A percentile compares a stretch with the other conserved stretches of the same genome.
Conservation (phyloP, 2,113 vertebrate genomes). For the Alethe diademata region DNA sequence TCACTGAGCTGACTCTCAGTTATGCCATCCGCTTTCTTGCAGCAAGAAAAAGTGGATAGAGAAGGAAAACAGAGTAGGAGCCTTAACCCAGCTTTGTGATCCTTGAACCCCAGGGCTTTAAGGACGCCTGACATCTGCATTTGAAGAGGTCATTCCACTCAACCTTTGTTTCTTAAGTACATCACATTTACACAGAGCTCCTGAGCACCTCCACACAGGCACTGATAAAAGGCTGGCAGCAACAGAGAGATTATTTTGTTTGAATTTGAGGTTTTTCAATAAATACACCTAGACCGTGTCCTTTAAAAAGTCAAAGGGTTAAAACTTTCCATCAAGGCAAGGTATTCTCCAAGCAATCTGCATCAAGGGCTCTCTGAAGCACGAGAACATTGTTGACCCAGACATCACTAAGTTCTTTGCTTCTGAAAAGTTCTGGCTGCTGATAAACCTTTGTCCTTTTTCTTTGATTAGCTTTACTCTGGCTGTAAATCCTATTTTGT, state of each 20-base stretch:
- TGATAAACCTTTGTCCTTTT: slow-evolving; percentile 57
- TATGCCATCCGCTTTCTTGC: neutral
- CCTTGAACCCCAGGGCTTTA: neutral
- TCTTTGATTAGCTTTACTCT: slow-evolving; percentile 52
- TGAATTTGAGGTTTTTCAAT: slow-evolving; percentile 7
- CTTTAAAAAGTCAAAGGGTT: slow-evolving; percentile 49
- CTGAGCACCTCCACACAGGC: neutral
- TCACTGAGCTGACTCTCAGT: neutral
- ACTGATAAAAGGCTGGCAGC: slow-evolving; percentile 18
- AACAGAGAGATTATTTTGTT: slow-evolving; percentile 18
- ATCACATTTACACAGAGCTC: neutral
- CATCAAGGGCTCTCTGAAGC: neutral
- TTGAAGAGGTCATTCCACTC: neutral
- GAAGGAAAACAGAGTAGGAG: neutral
- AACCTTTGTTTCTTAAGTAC: slow-evolving; percentile 9
- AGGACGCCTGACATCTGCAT: slow-evolving; percentile 16
- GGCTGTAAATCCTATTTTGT: slow-evolving; percentile 47
- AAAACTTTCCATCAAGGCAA: slow-evolving; percentile 8
- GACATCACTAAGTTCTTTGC: neutral
- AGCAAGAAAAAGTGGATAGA: neutral
- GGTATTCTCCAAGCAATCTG: neutral
- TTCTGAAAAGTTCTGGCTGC: slow-evolving; percentile 38
- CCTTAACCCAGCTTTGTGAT: slow-evolving; percentile 17
- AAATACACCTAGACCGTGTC: slow-evolving; percentile 7
- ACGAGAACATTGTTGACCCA: neutral